Evolutionary conservation across 1,140 invertebrate genomes (phyloP).

Genomic region (Caerostris darwini): DNA sequence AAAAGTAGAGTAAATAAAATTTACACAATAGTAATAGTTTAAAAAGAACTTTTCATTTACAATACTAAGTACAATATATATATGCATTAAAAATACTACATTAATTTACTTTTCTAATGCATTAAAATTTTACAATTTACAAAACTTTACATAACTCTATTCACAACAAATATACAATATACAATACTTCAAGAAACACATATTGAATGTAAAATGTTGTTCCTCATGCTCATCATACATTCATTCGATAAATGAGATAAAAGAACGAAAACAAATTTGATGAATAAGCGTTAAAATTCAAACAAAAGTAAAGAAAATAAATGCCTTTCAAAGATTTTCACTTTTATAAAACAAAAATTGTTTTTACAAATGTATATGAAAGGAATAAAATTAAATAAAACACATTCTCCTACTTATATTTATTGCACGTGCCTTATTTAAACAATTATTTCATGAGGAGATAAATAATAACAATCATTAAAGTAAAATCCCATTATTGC

Average conservation of each 20-base stretch:
- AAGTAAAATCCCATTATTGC: too few species aligned
- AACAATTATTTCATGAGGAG: neutral
- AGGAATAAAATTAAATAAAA: too few species aligned
- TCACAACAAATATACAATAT: neutral
- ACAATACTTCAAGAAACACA: neutral
- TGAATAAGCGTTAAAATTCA: neutral
- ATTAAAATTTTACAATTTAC: constrained; percentile 51
- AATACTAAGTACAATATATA: constrained; percentile 49
- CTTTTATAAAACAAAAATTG: neutral
- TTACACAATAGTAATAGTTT: neutral
- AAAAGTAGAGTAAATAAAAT: neutral
- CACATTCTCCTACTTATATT: neutral
- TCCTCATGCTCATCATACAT: too few species aligned
- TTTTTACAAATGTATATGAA: neutral
- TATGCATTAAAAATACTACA: constrained; percentile 45
- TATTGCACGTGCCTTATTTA: neutral
- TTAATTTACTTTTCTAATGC: constrained; percentile 5
- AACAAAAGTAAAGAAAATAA: neutral
- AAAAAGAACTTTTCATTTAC: constrained; percentile 40
- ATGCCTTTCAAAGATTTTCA: neutral
- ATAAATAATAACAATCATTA: neutral
- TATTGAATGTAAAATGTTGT: too few species aligned
- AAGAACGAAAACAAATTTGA: neutral
- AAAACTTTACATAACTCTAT: constrained; percentile 5
- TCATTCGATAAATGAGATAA: too few species aligned